Percentiles rank a stretch among this genome's conserved stretches.
Evolutionary conservation across 2,797 vertebrate species (phyloP).

Genomic region (Hybognathus amarus): DNA sequence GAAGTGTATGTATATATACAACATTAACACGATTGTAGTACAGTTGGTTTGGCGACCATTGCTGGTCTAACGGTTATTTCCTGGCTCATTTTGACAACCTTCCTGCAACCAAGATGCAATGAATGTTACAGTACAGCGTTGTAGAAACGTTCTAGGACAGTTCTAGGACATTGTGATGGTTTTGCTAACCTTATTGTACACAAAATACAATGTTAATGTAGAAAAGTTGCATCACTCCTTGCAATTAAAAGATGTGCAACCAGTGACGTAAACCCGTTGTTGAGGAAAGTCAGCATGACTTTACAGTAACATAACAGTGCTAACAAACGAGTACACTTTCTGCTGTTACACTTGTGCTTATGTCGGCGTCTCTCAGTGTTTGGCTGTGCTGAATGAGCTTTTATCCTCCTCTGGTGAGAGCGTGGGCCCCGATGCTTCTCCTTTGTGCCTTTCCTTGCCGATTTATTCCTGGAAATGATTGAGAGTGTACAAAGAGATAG

Average conservation of each 20-base stretch:
- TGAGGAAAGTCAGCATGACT: background rate
- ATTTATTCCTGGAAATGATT: conserved; percentile 35
- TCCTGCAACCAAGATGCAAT: background rate
- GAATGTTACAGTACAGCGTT: background rate
- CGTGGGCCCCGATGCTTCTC: conserved; percentile 7
- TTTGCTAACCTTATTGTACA: background rate
- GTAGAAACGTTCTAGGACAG: too few relatives aligned
- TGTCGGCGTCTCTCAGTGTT: conserved; percentile 8
- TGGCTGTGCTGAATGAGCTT: conserved; percentile 15
- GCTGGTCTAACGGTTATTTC: background rate
- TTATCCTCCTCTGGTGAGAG: conserved; percentile 45
- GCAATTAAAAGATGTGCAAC: background rate
- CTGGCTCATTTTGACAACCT: background rate
- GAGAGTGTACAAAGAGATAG: conserved; percentile 18
- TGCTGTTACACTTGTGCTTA: conserved; percentile 18
- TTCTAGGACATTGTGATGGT: background rate
- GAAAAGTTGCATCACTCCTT: background rate
- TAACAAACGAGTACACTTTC: background rate
- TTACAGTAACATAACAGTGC: conserved; percentile 22
- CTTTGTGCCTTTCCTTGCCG: background rate
- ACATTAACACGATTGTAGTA: too few relatives aligned
- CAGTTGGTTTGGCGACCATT: background rate
- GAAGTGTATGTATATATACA: too few relatives aligned
- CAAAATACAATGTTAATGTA: background rate
- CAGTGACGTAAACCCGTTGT: conserved; percentile 10